Base-by-base conservation (phyloP, 2,113 vertebrate genomes). In the Collichthys lucidus region DNA sequence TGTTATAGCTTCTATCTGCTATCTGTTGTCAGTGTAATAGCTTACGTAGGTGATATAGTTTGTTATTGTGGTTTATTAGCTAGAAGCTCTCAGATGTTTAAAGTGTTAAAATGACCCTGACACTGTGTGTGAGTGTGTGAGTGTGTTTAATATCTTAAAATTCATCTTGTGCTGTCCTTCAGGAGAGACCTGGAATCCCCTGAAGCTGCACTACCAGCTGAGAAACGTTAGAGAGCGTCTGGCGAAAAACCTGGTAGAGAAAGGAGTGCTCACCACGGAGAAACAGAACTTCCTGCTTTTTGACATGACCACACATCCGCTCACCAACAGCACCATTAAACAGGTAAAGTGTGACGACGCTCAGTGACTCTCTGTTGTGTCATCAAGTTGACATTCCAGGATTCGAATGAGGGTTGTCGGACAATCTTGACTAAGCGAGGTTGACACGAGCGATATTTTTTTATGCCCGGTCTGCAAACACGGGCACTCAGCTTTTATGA, bases 221-320 rank as follows among this genome's bases (percentile, higher is more conserved):
- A 95, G 98, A 91, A 99, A 99, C 0, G 97, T 99, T 5, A 92
- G 97, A 46, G 97, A 99, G 86, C 96, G 96, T 15, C 92, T 99
- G 94, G 98, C 98, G 20, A 99, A 99, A 93, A 99, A 98, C 93
- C 95, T 99, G 82, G 98, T 99, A 24, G 97, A 99, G 94, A 99
- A 99, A 91, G 98, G 98, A 1, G 97, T 99, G 70, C 91, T 99
- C 87, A 99, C 97, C 24, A 99, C 97, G 24, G 98, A 99, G 95
- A 99, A 99, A 95, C 98, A 99, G 93, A 99, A 98, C 96, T 99
- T 99, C 93, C 94, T 99, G 77, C 97, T 99, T 52, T 99, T 99
- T 89, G 98, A 99, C 95, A 99, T 99, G 98, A 99, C 96, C 42
- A 99, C 97, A 0, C 98, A 99, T 89, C 98, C 98, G 2, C 97